phyloP scores from a whole-genome alignment of 2,797 vertebrate species.

The Danionella dracula region DNA sequence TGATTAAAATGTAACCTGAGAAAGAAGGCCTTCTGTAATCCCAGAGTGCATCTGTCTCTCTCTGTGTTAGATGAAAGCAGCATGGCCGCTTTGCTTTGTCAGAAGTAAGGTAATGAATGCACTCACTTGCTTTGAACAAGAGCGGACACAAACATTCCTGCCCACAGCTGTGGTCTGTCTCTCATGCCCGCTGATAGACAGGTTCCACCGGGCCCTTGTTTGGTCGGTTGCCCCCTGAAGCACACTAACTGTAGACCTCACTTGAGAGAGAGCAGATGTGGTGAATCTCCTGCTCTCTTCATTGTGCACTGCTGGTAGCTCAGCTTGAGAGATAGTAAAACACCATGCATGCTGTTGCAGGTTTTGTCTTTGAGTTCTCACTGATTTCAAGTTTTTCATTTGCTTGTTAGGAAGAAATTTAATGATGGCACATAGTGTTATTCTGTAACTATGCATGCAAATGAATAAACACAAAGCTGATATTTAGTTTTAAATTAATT shows the following conservation, averaged over 20 bases:
- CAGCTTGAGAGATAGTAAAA: background rate
- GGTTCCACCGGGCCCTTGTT: constrained; percentile 20
- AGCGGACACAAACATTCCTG: constrained; percentile 3
- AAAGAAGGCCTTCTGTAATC: constrained; percentile 11
- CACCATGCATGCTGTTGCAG: background rate
- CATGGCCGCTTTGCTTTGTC: constrained; percentile 60
- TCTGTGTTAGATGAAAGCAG: constrained; percentile 81
- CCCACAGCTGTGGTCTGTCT: constrained; percentile 52
- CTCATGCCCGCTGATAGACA: constrained; percentile 43
- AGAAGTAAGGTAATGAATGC: constrained; percentile 71
- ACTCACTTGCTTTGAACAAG: constrained; percentile 1
- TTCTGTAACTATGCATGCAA: too few species aligned
- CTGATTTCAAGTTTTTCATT: too few species aligned
- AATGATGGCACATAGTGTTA: too few species aligned
- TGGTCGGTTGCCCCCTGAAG: constrained; percentile 36
- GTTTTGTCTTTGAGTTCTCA: background rate
- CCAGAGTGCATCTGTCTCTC: constrained; percentile 46
- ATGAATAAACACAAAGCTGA: too few species aligned
- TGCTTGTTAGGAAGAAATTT: too few species aligned
- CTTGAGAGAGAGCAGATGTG: background rate
- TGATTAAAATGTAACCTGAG: constrained; percentile 48
- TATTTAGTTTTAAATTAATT: too few species aligned
- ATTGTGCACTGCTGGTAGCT: background rate
- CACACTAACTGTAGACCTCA: background rate
- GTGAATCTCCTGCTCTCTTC: background rate